Conservation (phyloP, 2,113 vertebrate species). For the Larimichthys crocea region DNA sequence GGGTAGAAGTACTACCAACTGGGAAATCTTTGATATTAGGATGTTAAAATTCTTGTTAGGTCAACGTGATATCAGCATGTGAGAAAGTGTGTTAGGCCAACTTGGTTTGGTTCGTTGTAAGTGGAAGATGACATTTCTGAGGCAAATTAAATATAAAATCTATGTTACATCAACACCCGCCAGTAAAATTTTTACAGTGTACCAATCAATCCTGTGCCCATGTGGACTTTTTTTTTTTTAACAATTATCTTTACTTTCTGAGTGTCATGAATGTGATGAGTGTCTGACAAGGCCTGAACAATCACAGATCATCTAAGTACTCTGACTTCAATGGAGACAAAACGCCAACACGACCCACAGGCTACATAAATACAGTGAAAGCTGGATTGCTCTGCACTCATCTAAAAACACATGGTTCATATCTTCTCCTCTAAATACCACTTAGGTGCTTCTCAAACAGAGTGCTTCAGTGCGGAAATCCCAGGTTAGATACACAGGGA, state of each 20-base stretch:
- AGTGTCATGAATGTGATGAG: background rate
- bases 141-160: too few relatives aligned
- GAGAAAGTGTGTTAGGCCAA: too few relatives aligned
- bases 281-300: background rate
- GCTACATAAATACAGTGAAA: background rate
- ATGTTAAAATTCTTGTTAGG: too few relatives aligned
- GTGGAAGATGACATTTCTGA: too few relatives aligned
- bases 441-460: conserved; percentile 42
- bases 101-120: too few relatives aligned
- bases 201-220: background rate
- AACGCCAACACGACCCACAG: background rate
- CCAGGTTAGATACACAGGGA: conserved; percentile 44
- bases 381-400: background rate
- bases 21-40: too few relatives aligned
- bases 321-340: background rate
- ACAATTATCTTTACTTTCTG: background rate
- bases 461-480: conserved; percentile 45
- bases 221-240: background rate
- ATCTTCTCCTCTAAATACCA: conserved; percentile 40
- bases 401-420: conserved; percentile 43
- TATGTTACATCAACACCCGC: too few relatives aligned
- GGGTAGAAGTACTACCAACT: too few relatives aligned
- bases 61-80: too few relatives aligned
- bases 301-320: background rate
- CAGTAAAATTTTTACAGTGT: too few relatives aligned